Base-by-base conservation (phyloP, 2,888 invertebrate species). In the Smittia aterrima region DNA sequence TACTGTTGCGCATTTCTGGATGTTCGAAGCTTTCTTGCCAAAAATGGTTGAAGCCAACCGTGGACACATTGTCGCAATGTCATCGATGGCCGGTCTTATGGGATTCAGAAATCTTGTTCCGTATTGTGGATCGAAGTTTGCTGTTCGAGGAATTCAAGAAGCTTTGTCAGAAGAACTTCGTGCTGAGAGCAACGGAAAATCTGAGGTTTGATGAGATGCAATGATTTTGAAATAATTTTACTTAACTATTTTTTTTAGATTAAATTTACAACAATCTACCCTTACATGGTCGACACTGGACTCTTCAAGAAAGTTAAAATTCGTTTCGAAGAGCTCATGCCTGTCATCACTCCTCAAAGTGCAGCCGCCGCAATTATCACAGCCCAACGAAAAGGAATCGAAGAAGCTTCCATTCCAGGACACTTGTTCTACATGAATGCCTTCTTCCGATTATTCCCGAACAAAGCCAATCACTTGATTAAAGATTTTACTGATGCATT, bases 221-320 rank as follows among this genome's bases (percentile, higher is more conserved):
- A 22, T 22, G 20, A 20, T 4, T 58, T 13, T 2, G 18, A 47
- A 66, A 20, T 6, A 18, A 68, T 27, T 67, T 41, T 40, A 41
- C 25, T 64, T 13, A 2, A n/a, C 2, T 18, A 1, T 58, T 58
- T 58, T 18, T 77, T 80, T 74, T 81, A 88, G 85, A 87, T 97
- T 68, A 89, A 92, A 78, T 85, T 92, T 76, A 96, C 96, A 1
- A 89, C 90, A 1, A 88, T 96, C 76, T 95, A 88, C 80, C 96
- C 96, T 0, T 94, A 91, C 82, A 93, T 95, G 84, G 92, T 94
- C 25, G 90, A 93, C 80, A 95, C 95, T 0, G 94, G 93, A 0
- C 84, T 95, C 24, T 91, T 92, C 81, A 91, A 92, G 81, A 90
- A 88, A 77, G 91, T 92, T 0, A 87, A 85, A 80, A 88, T 89